Conservation (phyloP, 2,797 vertebrate genomes). For the Geotrypetes seraphini region DNA sequence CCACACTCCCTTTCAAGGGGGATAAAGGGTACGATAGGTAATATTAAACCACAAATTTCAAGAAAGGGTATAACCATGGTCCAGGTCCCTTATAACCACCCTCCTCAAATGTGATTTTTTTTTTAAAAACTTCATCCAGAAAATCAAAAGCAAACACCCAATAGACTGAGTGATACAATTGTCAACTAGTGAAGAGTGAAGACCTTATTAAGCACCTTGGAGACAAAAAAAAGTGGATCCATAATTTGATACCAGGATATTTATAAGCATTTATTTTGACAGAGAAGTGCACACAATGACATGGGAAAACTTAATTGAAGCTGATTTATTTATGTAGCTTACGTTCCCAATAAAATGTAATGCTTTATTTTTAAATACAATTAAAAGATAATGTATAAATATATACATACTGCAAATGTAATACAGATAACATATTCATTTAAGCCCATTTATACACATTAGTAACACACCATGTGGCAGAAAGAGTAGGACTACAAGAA, state of each 20-base stretch:
- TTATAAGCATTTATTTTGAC: too few species aligned
- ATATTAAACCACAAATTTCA: too few species aligned
- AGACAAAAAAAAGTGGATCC: conserved; percentile 22
- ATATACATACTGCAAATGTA: conserved; percentile 99
- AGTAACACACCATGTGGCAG: conserved; percentile 98
- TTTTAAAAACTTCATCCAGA: conserved; percentile 18
- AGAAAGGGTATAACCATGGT: too few species aligned
- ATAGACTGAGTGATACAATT: fast-evolving
- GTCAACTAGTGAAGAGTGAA: too few species aligned
- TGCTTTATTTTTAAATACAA: conserved; percentile 98
- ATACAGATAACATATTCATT: conserved; percentile 98
- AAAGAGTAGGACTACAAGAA: conserved; percentile 87
- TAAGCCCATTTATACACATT: conserved; percentile 98
- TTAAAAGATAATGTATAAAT: conserved; percentile 99
- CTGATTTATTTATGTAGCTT: conserved; percentile 91
- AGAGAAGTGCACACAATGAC: too few species aligned
- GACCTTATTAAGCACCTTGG: conserved; percentile 31
- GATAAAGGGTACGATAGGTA: too few species aligned
- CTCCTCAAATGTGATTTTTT: background rate
- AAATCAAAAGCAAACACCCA: conserved; percentile 19
- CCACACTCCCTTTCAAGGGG: too few species aligned
- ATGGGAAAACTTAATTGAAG: conserved; percentile 94
- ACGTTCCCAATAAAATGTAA: conserved; percentile 65
- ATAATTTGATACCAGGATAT: conserved; percentile 25
- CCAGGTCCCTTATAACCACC: too few species aligned